Evolutionary conservation across 2,888 invertebrate species (phyloP), one percentile per base, ranked within the genome.

Genomic region (Thymelicus sylvestris): DNA sequence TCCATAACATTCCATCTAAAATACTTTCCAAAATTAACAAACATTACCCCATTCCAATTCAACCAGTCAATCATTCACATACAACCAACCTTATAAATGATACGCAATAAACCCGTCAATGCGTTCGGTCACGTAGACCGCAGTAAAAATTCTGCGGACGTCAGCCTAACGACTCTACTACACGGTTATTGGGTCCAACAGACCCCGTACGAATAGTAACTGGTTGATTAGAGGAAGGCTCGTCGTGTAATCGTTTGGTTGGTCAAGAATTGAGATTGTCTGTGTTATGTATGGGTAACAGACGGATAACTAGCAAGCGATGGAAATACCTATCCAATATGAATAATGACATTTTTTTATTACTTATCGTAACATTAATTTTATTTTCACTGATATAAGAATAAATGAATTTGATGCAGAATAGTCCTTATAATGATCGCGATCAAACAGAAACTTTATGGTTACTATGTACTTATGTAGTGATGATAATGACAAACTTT

Each of bases 131-230:
- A 76, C 79, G 75, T 75, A 74, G 81, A 77, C 76, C 78, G 80
- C 85, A 80, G 89, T 90, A 88, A 87, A 88, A 87, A 91, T 91
- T 89, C 89, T 82, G 81, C 75, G 76, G 82, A 82, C 88, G 88
- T 88, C 84, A 83, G 79, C 82, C 73, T 74, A 79, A 84, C 79
- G 81, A 82, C 80, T 82, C 79, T 80, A 80, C 84, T 78, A 83
- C 80, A 79, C 85, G 81, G 83, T 85, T 84, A 86, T 84, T 80
- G 81, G 83, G 79, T 78, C 78, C 79, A 75, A 70, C 70, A 76
- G 78, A 80, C 81, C 80, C 78, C 72, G 76, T 66, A 74, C 77
- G 87, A 84, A 87, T 88, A 77, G 81, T 74, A 88, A 88, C 83
- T 75, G 80, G 75, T 81, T 82, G 76, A 80, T 81, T 80, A 79